Percentiles rank a stretch among this genome's conserved stretches.
These are phyloP conservation scores for Madoqua kirkii DNA, from an alignment of 2,113 vertebrate species.

Conservation along the genomic window DNA sequence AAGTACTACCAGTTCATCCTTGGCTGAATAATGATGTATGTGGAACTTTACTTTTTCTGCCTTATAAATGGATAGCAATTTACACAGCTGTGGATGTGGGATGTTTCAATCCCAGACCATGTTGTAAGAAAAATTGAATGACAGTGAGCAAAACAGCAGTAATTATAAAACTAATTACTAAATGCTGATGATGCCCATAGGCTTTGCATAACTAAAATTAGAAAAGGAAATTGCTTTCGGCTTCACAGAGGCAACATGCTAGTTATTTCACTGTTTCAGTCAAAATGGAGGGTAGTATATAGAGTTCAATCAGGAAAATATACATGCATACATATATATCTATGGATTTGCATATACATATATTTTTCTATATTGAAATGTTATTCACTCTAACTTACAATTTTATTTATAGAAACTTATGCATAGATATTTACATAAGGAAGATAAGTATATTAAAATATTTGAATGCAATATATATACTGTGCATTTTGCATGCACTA, in stretches of 20 bases:
- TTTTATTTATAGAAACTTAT: slow-evolving; percentile 75
- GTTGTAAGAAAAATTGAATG: slow-evolving; percentile 98
- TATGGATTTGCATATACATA: slow-evolving; percentile 76
- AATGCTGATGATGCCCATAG: slow-evolving; percentile 99
- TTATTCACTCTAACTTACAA: slow-evolving; percentile 70
- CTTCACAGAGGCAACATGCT: slow-evolving; percentile 89
- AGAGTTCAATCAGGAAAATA: slow-evolving; percentile 82
- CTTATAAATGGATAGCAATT: slow-evolving; percentile 94
- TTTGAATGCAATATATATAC: slow-evolving; percentile 48
- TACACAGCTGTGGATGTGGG: slow-evolving; percentile 96
- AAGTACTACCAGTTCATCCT: slow-evolving; percentile 78
- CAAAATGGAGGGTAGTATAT: slow-evolving; percentile 84
- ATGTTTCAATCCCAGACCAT: slow-evolving; percentile 96
- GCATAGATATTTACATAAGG: slow-evolving; percentile 66
- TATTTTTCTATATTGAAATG: slow-evolving; percentile 75
- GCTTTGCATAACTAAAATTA: slow-evolving; percentile 99
- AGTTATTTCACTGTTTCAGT: slow-evolving; percentile 87
- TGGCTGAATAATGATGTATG: slow-evolving; percentile 86
- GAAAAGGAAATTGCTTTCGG: slow-evolving; percentile 99
- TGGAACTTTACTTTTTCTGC: slow-evolving; percentile 85
- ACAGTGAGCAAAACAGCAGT: slow-evolving; percentile 98
- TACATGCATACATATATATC: slow-evolving; percentile 47
- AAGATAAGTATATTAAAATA: slow-evolving; percentile 67
- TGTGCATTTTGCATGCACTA: slow-evolving; percentile 27
- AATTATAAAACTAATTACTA: slow-evolving; percentile 99